A percentile compares a stretch with the other conserved stretches of the same genome.
Conservation (phyloP, 1,140 invertebrate species). For the Hetaerina americana region DNA sequence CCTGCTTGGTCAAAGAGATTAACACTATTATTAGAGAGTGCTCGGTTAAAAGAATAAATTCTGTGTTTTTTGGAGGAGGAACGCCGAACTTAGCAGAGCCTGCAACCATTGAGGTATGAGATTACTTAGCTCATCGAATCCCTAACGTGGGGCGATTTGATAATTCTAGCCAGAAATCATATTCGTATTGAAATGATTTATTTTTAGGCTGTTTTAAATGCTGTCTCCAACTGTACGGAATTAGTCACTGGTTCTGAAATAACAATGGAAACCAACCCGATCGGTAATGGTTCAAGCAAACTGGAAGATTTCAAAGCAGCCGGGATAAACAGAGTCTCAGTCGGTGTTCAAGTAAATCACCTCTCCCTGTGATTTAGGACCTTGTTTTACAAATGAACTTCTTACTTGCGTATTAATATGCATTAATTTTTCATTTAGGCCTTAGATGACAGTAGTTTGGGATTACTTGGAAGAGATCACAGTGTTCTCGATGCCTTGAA, state of each 20-base stretch:
- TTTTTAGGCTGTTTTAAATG: background rate
- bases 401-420: constrained; percentile 8
- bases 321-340: background rate
- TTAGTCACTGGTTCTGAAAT: background rate
- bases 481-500: background rate
- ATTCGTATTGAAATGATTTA: no score
- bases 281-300: background rate
- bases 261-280: background rate
- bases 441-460: background rate
- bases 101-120: background rate
- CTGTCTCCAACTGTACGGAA: background rate
- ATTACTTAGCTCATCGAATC: background rate
- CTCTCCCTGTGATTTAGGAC: no score
- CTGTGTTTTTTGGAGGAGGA: background rate
- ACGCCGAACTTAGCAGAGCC: background rate
- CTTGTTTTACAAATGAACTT: no score
- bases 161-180: no score
- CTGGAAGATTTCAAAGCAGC: background rate
- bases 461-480: background rate
- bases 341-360: background rate
- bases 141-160: no score
- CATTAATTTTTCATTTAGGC: background rate
- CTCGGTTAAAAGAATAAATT: background rate
- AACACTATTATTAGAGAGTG: background rate
- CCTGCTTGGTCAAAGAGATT: background rate